Evolutionary conservation across 2,113 vertebrate species (phyloP).

Genomic region (Chiloscyllium plagiosum): DNA sequence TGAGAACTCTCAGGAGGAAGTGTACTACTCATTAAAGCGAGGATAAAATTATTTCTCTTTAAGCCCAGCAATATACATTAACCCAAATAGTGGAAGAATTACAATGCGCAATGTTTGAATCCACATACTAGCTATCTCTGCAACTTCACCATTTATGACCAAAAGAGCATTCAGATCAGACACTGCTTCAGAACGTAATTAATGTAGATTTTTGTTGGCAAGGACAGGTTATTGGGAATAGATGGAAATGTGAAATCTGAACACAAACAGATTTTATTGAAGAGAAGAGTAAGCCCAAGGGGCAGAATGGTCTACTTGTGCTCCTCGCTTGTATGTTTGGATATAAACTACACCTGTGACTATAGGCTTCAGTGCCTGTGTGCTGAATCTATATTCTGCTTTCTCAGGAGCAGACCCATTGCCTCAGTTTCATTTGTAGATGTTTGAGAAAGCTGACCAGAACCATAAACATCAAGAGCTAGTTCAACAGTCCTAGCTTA

Average conservation of each 20-base stretch:
- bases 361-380: background rate
- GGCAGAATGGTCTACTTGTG: too few species aligned
- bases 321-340: too few species aligned
- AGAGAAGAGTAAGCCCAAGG: too few species aligned
- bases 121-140: background rate
- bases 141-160: background rate
- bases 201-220: too few species aligned
- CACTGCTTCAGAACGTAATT: background rate
- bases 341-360: too few species aligned
- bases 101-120: background rate
- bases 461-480: background rate
- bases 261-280: too few species aligned
- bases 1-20: background rate
- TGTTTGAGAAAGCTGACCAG: background rate
- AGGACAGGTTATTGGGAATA: too few species aligned
- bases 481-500: background rate
- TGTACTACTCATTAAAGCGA: background rate
- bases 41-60: background rate
- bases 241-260: too few species aligned
- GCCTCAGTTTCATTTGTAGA: background rate
- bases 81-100: background rate
- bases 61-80: background rate
- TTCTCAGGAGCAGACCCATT: background rate
- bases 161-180: background rate
- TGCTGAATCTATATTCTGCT: background rate